Base-by-base conservation (phyloP, 2,888 invertebrate species). In the Malacosoma neustria region DNA sequence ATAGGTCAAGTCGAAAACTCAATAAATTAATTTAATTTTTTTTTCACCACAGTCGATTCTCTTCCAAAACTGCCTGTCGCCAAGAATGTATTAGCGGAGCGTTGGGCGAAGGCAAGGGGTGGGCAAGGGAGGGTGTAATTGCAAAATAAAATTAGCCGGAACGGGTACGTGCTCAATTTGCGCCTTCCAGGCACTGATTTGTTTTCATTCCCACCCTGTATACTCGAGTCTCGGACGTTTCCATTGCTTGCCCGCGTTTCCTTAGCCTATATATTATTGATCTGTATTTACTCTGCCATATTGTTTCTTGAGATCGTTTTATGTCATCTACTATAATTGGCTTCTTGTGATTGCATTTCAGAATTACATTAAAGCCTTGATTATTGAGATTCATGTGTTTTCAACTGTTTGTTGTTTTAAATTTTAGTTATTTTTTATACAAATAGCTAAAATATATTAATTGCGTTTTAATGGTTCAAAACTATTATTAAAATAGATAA, bases 131-230 rank as follows among this genome's bases (percentile, higher is more conserved):
- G 79, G 81, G 80, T 74, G 84, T 85, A 85, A 85, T 85, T 85
- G 85, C 85, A 82, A 85, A 85, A 85, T 85, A 85, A 85, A 85
- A 85, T 85, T 85, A 85, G 85, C 82, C 75, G 66, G 81, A 82
- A 82, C 80, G 79, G 84, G 79, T 84, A 85, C 85, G 85, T 85
- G 84, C 82, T 81, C 84, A 84, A 85, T 84, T 85, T 82, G 77
- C 80, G 82, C 82, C 82, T 79, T 81, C 81, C 79, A 56, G 57
- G 72, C 77, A 68, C 81, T 82, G 85, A 85, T 85, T 85, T 85
- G 85, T 84, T 84, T 85, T 81, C 79, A 71, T 61, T 71, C 73
- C 70, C 62, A 65, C 67, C 22, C 71, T 63, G 70, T 72, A 63
- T 67, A 56, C 54, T 39, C 47, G 56, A 54, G 53, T 40, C 58